Evolutionary conservation across 2,888 invertebrate species (phyloP).

Genomic region (Nycteola revayana): DNA sequence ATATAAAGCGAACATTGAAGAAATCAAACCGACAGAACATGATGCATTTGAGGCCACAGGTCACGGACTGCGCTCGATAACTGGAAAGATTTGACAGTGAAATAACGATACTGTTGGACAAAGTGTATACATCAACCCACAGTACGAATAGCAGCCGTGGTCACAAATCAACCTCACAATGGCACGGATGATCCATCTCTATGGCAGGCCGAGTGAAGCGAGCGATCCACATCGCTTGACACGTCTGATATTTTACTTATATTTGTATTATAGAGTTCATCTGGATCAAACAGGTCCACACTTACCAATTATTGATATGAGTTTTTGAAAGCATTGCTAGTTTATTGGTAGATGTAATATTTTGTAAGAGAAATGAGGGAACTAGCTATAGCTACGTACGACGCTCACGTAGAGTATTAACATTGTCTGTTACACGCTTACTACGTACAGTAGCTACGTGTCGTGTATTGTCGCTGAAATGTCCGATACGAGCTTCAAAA

Average conservation of each 20-base stretch:
- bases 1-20: conserved; percentile 32
- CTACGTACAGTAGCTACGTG: conserved; percentile 30
- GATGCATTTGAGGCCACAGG: conserved; percentile 57
- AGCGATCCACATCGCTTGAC: conserved; percentile 20
- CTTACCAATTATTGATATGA: too few relatives aligned
- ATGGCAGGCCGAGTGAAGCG: conserved; percentile 62
- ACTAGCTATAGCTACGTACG: conserved; percentile 15
- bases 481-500: too few relatives aligned
- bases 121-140: conserved; percentile 41
- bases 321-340: too few relatives aligned
- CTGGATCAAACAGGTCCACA: conserved; percentile 31
- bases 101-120: conserved; percentile 52
- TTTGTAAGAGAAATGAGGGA: conserved; percentile 22
- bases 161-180: conserved; percentile 57
- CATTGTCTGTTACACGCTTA: conserved; percentile 36
- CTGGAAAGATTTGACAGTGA: conserved; percentile 72
- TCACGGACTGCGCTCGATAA: conserved; percentile 65
- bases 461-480: conserved; percentile 1
- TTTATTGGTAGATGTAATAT: too few relatives aligned
- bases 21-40: conserved; percentile 48
- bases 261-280: conserved; percentile 34
- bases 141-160: conserved; percentile 43
- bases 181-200: conserved; percentile 58
- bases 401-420: conserved; percentile 39
- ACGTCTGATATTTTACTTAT: conserved; percentile 36